Evolutionary conservation across 2,797 vertebrate genomes (phyloP).

Genomic region (Mallotus villosus): DNA sequence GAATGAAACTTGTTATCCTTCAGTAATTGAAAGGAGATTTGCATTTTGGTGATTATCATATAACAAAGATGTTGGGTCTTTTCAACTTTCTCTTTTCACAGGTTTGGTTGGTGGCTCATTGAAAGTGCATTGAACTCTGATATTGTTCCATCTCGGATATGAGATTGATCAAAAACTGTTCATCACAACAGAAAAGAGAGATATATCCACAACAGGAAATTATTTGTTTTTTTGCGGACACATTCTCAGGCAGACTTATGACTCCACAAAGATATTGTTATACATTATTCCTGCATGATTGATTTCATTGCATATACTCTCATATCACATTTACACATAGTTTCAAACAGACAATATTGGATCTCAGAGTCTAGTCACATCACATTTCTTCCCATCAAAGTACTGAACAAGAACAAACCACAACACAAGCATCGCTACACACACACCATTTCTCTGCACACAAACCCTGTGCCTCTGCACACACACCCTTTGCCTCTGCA

Average conservation of each 20-base stretch:
- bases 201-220: not conserved
- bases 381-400: too few species aligned
- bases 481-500: too few species aligned
- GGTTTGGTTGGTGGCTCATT: constrained; percentile 8
- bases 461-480: too few species aligned
- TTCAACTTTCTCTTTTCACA: not conserved
- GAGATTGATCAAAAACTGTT: constrained; percentile 7
- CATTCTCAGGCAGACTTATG: not conserved
- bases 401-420: too few species aligned
- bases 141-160: not conserved
- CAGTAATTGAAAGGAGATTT: constrained; percentile 5
- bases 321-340: not conserved
- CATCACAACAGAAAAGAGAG: not conserved
- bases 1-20: not conserved
- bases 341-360: not conserved
- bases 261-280: not conserved
- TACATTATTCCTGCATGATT: not conserved
- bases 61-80: constrained; percentile 7
- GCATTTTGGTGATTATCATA: constrained; percentile 2
- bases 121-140: not conserved
- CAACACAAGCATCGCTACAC: too few species aligned
- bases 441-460: too few species aligned
- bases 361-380: too few species aligned
- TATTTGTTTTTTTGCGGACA: constrained; percentile 2
- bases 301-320: not conserved